phyloP scores from a whole-genome alignment of 1,140 invertebrate species.

The Panagrolaimus sp. region DNA sequence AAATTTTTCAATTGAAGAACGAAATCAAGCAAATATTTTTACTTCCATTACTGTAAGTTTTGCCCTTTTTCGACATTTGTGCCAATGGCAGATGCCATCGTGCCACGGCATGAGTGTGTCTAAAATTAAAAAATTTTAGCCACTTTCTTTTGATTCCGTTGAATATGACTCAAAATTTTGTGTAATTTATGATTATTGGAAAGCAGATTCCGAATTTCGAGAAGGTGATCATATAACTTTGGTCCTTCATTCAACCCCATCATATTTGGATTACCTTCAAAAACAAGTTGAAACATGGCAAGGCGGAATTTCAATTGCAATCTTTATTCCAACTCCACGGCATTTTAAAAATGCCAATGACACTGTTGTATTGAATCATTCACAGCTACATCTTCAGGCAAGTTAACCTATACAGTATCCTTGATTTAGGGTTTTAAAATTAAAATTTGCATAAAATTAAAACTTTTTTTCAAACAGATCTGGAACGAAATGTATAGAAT shows the following conservation, averaged over 20 bases:
- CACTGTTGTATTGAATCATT: neutral
- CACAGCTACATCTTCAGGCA: neutral
- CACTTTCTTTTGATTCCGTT: too few relatives aligned
- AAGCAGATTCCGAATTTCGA: neutral
- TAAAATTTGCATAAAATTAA: too few relatives aligned
- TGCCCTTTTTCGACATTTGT: too few relatives aligned
- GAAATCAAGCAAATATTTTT: too few relatives aligned
- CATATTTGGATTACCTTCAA: neutral
- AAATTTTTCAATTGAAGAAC: too few relatives aligned
- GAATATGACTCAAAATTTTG: neutral
- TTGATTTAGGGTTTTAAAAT: too few relatives aligned
- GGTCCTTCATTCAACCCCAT: slow-evolving; percentile 1
- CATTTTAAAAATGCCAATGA: neutral
- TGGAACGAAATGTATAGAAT: too few relatives aligned
- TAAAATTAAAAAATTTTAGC: too few relatives aligned
- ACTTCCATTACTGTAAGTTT: too few relatives aligned
- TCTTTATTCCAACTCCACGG: slow-evolving; percentile 7
- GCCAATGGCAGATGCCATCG: too few relatives aligned
- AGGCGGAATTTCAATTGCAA: slow-evolving; percentile 1
- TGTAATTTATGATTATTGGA: slow-evolving; percentile 8
- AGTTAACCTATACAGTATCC: neutral
- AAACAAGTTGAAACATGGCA: neutral
- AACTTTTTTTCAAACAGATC: too few relatives aligned
- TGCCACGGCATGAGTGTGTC: too few relatives aligned
- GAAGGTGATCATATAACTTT: neutral